Evolutionary conservation across 2,797 vertebrate species (phyloP).

Genomic region (Rachycentron canadum): DNA sequence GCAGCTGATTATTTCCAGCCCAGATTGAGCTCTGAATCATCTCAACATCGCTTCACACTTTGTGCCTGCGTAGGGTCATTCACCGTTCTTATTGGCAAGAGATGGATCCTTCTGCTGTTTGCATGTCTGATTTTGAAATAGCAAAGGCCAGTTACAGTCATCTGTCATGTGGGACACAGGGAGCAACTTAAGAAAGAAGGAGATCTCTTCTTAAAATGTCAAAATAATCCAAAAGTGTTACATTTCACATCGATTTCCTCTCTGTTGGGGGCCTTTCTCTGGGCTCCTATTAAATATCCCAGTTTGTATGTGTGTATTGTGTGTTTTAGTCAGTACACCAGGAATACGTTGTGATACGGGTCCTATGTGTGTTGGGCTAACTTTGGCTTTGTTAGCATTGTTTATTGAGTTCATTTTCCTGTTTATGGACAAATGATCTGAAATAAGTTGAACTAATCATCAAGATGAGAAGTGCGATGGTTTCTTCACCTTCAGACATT

Average conservation of each 20-base stretch:
- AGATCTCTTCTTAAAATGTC: slow-evolving; percentile 17
- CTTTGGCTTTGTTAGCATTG: slow-evolving; percentile 1
- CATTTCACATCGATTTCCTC: neutral
- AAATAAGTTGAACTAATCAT: neutral
- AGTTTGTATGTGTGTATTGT: too few species aligned
- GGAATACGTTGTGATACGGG: too few species aligned
- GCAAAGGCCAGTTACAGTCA: slow-evolving; percentile 28
- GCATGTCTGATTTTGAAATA: slow-evolving; percentile 10
- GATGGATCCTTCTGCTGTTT: slow-evolving; percentile 37
- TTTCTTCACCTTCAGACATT: neutral
- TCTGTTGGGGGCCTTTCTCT: neutral
- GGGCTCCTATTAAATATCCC: too few species aligned
- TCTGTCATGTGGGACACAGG: slow-evolving; percentile 20
- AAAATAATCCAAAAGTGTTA: neutral
- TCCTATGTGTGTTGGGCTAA: too few species aligned
- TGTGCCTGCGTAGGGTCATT: slow-evolving; percentile 21
- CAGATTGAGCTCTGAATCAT: slow-evolving; percentile 33
- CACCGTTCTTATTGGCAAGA: neutral
- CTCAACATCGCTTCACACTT: slow-evolving; percentile 11
- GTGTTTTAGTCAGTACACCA: too few species aligned
- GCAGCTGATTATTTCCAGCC: neutral
- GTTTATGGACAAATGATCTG: neutral
- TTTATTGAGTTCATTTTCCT: neutral
- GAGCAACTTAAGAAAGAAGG: slow-evolving; percentile 12
- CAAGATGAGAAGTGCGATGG: too few species aligned